Conservation (phyloP, 2,797 vertebrate species). For the Balearica regulorum region DNA sequence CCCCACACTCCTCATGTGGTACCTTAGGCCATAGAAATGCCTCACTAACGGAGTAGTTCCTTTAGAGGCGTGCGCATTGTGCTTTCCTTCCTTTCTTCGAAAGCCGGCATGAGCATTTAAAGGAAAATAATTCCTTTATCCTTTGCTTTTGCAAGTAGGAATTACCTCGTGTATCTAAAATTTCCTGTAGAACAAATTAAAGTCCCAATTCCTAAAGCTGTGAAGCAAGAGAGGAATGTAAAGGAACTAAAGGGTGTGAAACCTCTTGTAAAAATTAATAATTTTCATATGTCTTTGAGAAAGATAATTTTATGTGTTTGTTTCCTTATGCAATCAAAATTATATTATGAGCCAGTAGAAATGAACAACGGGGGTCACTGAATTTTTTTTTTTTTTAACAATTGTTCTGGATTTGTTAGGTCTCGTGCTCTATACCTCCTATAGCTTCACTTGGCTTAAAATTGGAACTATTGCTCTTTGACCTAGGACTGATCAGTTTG, state of each 20-base stretch:
- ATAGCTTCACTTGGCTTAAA: constrained; percentile 31
- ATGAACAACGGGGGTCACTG: not conserved
- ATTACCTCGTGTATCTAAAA: not conserved
- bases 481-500: constrained; percentile 40
- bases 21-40: not conserved
- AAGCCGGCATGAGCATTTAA: not conserved
- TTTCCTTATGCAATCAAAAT: not conserved
- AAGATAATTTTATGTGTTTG: not conserved
- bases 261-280: not conserved
- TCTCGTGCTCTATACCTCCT: not conserved
- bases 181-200: not conserved
- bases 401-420: not conserved
- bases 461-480: constrained; percentile 25
- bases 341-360: not conserved
- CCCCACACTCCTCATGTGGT: accelerated
- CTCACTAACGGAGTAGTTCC: not conserved
- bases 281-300: not conserved
- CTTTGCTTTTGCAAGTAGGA: not conserved
- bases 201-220: not conserved
- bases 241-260: not conserved
- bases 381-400: not conserved
- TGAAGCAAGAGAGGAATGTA: not conserved
- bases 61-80: not conserved
- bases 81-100: not conserved
- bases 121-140: not conserved